Percentiles rank a stretch among this genome's conserved stretches.
Conservation (phyloP, 2,888 invertebrate genomes). For the Drosophila fungiperda region DNA sequence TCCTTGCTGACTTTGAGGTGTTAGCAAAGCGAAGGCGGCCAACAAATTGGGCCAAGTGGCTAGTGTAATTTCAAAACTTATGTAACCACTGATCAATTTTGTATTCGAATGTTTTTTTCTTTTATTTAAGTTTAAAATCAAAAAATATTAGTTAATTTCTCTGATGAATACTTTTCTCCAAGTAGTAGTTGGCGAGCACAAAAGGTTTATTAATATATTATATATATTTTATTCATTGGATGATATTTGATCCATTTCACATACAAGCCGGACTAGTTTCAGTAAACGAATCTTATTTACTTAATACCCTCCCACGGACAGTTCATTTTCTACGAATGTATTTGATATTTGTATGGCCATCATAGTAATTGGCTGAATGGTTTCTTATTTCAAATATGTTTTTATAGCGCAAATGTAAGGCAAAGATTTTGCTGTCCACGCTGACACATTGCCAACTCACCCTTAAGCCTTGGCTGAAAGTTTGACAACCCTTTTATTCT, state of each 20-base stretch:
- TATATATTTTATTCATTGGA: neutral
- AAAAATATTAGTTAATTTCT: neutral
- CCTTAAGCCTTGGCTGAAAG: constrained; percentile 34
- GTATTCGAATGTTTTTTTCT: neutral
- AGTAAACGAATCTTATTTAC: constrained; percentile 3
- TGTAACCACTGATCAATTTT: neutral
- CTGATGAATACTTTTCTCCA: neutral
- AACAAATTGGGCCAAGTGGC: constrained; percentile 3
- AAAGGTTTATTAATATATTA: neutral
- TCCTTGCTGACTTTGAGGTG: constrained; percentile 12
- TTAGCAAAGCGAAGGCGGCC: constrained; percentile 40
- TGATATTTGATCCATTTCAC: constrained; percentile 11
- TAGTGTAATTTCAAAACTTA: neutral
- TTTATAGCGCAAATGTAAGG: constrained; percentile 10
- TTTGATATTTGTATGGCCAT: constrained; percentile 23
- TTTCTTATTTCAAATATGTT: constrained; percentile 42
- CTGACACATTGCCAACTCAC: constrained; percentile 31
- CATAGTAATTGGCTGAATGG: constrained; percentile 62
- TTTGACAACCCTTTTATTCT: constrained; percentile 69
- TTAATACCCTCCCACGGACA: neutral
- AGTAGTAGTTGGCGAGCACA: neutral
- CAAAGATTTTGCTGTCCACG: constrained; percentile 3
- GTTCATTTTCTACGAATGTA: neutral
- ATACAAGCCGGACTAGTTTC: constrained; percentile 10
- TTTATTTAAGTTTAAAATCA: neutral